A percentile compares a stretch with the other conserved stretches of the same genome.
Conservation (phyloP, 2,113 vertebrate genomes). For the Danionella cerebrum region DNA sequence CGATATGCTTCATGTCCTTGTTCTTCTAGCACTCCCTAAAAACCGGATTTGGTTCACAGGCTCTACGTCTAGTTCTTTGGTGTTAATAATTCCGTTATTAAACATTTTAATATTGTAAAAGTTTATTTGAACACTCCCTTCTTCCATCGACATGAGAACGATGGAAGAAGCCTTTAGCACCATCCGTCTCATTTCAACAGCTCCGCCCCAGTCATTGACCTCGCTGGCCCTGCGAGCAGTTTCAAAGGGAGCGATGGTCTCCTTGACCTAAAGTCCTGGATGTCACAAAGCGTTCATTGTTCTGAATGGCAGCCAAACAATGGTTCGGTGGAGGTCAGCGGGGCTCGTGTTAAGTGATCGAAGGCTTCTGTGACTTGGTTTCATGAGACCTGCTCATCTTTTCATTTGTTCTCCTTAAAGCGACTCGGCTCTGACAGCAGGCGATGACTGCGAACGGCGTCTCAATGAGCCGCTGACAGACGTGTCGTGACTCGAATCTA, state of each 20-base stretch:
- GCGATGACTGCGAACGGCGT: conserved; percentile 27
- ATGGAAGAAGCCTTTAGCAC: conserved; percentile 19
- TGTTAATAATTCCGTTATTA: too few species aligned
- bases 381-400: conserved; percentile 27
- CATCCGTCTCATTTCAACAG: conserved; percentile 33
- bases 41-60: too few species aligned
- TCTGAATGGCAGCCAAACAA: conserved; percentile 33
- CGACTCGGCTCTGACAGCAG: conserved; percentile 30
- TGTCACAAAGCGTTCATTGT: conserved; percentile 49
- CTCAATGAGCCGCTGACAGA: conserved; percentile 19
- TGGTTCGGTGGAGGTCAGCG: conserved; percentile 38
- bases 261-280: conserved; percentile 27
- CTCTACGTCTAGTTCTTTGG: too few species aligned
- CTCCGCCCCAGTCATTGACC: conserved; percentile 30
- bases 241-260: conserved; percentile 35
- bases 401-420: conserved; percentile 30
- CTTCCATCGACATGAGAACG: too few species aligned
- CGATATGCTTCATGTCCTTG: too few species aligned
- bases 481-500: not conserved
- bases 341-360: conserved; percentile 42
- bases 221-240: conserved; percentile 32
- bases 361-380: conserved; percentile 41
- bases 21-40: too few species aligned
- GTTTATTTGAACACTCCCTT: too few species aligned
- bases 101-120: too few species aligned